Conservation (phyloP, 1,140 invertebrate genomes). For the Parapsyche elsis region DNA sequence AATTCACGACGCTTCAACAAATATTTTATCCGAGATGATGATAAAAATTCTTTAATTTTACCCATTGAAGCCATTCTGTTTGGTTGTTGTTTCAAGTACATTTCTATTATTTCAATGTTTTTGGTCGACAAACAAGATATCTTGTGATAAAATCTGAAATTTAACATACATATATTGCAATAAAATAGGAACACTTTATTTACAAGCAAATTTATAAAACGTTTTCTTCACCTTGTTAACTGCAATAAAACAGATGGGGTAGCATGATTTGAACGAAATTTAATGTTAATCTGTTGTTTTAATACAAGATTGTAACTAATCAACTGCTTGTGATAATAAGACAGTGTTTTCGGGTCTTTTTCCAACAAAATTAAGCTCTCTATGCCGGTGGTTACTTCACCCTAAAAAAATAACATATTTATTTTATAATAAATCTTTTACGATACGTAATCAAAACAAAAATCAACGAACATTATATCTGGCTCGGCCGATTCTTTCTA, state of each 20-base stretch:
- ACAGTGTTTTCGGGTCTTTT: conserved; percentile 73
- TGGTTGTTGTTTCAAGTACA: background rate
- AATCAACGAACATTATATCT: conserved; percentile 61
- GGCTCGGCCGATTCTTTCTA: conserved; percentile 79
- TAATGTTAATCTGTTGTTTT: conserved; percentile 5
- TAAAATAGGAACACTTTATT: too few species aligned
- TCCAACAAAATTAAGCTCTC: conserved; percentile 66
- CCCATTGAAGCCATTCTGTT: background rate
- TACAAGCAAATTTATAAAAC: background rate
- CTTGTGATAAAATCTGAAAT: background rate
- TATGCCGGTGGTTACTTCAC: conserved; percentile 77
- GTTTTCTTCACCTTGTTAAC: background rate
- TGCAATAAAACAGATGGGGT: background rate
- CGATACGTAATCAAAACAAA: background rate
- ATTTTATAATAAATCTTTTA: background rate
- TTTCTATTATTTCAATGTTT: background rate
- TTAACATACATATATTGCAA: background rate
- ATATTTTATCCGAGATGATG: background rate
- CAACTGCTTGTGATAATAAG: conserved; percentile 75
- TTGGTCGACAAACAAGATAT: background rate
- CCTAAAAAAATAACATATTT: conserved; percentile 59
- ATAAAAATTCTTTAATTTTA: background rate
- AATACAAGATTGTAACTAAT: conserved; percentile 49
- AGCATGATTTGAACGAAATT: background rate
- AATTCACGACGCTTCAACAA: background rate